phyloP scores from a whole-genome alignment of 2,113 vertebrate genomes.

The Bothrops jararaca region DNA sequence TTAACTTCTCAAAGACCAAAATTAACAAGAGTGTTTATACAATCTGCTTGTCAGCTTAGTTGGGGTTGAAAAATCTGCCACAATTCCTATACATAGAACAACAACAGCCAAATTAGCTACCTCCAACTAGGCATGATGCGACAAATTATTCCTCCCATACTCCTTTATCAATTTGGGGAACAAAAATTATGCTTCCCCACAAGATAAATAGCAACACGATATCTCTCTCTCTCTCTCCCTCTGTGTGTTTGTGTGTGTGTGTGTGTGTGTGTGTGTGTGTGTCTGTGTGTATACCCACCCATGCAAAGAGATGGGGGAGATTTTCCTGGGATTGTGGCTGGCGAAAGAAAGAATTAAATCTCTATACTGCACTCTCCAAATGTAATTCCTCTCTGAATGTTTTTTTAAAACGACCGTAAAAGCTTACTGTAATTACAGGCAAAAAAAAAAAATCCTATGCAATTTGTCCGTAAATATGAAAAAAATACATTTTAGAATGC shows the following conservation, averaged over 20 bases:
- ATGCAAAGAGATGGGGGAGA: not conserved
- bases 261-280: too few species aligned
- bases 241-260: too few species aligned
- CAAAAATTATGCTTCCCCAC: not conserved
- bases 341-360: not conserved
- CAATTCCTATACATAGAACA: too few species aligned
- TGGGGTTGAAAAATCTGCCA: not conserved
- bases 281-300: too few species aligned
- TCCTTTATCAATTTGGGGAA: not conserved
- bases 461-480: not conserved
- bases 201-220: not conserved
- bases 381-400: not conserved
- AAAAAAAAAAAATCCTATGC: not conserved
- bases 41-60: not conserved
- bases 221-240: too few species aligned
- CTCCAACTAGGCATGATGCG: not conserved
- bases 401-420: not conserved
- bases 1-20: not conserved
- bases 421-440: not conserved
- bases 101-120: not conserved
- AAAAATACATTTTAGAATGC: not conserved
- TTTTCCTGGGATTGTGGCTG: not conserved
- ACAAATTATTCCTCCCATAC: not conserved
- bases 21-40: too few species aligned
- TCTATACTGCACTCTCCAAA: not conserved